A percentile compares a stretch with the other conserved stretches of the same genome.
Conservation (phyloP, 2,888 invertebrate species). For the Lomographa bimaculata region DNA sequence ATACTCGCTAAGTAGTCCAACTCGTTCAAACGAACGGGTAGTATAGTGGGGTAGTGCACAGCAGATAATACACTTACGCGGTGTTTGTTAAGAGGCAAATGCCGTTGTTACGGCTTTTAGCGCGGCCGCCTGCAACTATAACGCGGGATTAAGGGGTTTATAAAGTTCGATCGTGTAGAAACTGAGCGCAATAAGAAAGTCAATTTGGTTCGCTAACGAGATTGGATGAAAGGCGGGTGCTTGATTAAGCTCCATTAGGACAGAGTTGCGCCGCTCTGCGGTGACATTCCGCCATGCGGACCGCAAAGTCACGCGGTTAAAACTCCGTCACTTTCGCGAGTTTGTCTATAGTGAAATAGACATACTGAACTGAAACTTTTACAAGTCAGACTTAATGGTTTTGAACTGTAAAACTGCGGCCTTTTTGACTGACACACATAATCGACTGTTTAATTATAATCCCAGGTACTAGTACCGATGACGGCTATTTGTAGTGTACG, state of each 20-base stretch:
- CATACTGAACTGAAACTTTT: constrained; percentile 3
- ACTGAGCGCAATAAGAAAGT: constrained; percentile 64
- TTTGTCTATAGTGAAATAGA: constrained; percentile 3
- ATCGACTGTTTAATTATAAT: no score
- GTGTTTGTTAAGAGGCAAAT: constrained; percentile 65
- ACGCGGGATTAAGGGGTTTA: constrained; percentile 59
- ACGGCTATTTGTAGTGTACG: no score
- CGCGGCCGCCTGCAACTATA: constrained; percentile 51
- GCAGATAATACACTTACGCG: constrained; percentile 63
- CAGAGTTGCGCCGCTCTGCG: constrained; percentile 41
- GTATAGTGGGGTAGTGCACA: constrained; percentile 49
- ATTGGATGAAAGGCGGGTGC: constrained; percentile 66
- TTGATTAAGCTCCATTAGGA: constrained; percentile 71
- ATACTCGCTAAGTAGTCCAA: constrained; percentile 61
- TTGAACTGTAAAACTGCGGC: no score
- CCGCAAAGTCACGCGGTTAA: constrained; percentile 54
- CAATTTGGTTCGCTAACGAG: constrained; percentile 72
- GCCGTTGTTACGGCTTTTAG: constrained; percentile 66
- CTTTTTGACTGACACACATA: no score
- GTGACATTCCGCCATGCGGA: constrained; percentile 57
- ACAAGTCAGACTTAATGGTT: no score
- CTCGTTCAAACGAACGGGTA: constrained; percentile 59
- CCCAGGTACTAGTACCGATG: background rate
- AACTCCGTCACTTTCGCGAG: constrained; percentile 21
- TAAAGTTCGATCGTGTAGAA: constrained; percentile 59